Base-by-base conservation (phyloP, 2,797 vertebrate genomes). In the Galagoides demidoff region DNA sequence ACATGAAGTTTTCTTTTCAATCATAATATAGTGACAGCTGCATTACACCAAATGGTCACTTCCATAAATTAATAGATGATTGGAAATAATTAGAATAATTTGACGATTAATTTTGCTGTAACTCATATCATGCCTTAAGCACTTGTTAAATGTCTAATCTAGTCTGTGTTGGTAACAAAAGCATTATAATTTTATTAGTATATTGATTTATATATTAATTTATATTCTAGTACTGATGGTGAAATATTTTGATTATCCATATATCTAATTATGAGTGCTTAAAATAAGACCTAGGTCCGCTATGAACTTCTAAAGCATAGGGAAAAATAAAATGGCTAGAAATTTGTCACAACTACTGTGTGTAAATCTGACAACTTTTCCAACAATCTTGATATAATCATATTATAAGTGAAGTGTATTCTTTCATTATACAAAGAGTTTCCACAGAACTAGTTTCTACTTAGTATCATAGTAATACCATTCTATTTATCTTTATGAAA, bases 401-500 rank as follows among this genome's bases (percentile, higher is more conserved):
- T 8, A 0, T 77, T 85, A 66, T 82, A 11, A 84, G 3, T 55
- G 3, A 79, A 86, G 49, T 68, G 11, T 34, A 31, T 63, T 85
- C 0, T 39, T 59, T 85, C 43, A 76, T 1, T 76, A 31, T 29
- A 13, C n/a, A 29, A 23, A 52, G 1, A 55, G 1, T 79, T 88
- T 91, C 39, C 73, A 66, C 43, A 17, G 14, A 84, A 64, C 5
- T 55, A n/a, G 11, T 52, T 92, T 79, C 23, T 57, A 55, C 1
- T 85, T 37, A 66, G 19, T 49, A 25, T 86, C 14, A 59, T 71
- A 43, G 57, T 61, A 70, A 66, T 45, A 59, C 22, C 11, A 43
- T 27, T 90, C 91, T 57, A 27, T 87, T 89, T 71, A 34, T 79
- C 3, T 27, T 85, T 82, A 43, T 45, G 1, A 90, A 95, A 49